These are phyloP conservation scores for Cairina moschata DNA, from an alignment of 2,113 vertebrate genomes.

Conservation along the genomic window DNA sequence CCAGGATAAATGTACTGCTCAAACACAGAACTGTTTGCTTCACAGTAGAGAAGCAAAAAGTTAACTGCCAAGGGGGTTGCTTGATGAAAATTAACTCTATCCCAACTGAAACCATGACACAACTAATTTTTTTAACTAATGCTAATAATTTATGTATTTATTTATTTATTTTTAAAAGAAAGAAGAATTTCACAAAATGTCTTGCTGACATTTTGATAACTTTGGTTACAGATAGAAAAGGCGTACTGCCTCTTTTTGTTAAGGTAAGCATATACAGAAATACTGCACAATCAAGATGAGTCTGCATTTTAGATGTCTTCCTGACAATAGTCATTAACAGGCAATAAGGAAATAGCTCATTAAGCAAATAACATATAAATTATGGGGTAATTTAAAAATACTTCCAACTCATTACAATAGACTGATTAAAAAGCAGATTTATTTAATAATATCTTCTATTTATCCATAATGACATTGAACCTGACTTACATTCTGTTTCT, in stretches of 20 bases:
- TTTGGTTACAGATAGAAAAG: background rate
- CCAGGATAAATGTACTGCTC: background rate
- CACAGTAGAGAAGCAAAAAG: background rate
- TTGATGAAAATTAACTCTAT: background rate
- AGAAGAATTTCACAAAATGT: background rate
- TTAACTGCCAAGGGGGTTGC: background rate
- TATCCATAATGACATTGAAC: slow-evolving; percentile 6
- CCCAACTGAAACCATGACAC: background rate
- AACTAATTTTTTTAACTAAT: background rate
- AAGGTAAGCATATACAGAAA: background rate
- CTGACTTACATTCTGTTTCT: background rate
- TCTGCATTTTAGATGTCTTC: slow-evolving; percentile 14
- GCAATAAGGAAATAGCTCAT: slow-evolving; percentile 53
- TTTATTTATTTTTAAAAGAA: background rate
- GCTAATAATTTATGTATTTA: background rate
- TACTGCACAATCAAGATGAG: background rate
- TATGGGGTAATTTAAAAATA: slow-evolving; percentile 44
- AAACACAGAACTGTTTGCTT: background rate
- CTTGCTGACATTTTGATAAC: background rate
- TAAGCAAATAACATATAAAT: slow-evolving; percentile 53
- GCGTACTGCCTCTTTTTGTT: fast-evolving
- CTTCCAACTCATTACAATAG: slow-evolving; percentile 25
- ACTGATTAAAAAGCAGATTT: slow-evolving; percentile 44
- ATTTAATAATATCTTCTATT: slow-evolving; percentile 11
- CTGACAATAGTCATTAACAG: slow-evolving; percentile 45